These are phyloP conservation scores for Nemoura dubitans DNA, from an alignment of 2,888 invertebrate genomes.

Conservation along the genomic window DNA sequence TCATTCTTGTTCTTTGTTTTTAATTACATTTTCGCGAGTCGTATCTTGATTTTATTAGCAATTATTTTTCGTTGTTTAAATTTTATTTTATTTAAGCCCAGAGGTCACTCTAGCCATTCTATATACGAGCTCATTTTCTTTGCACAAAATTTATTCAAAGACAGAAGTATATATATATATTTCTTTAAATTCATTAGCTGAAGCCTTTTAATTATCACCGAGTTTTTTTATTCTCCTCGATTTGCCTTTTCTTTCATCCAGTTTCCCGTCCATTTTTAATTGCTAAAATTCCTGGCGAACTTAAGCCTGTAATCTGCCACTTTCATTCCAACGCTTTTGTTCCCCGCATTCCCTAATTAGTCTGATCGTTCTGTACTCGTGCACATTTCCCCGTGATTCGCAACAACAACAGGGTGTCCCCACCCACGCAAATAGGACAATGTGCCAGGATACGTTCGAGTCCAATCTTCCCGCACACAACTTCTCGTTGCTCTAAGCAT, in stretches of 20 bases:
- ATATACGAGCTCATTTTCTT: background rate
- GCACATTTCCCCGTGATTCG: background rate
- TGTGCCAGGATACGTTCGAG: background rate
- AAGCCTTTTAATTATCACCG: slow-evolving; percentile 21
- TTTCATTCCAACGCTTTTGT: slow-evolving; percentile 4
- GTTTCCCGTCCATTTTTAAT: slow-evolving; percentile 17
- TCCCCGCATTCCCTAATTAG: background rate
- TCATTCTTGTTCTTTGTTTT: background rate
- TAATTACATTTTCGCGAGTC: background rate
- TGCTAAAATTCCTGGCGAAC: slow-evolving; percentile 2
- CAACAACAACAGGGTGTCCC: background rate
- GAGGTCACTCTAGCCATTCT: background rate
- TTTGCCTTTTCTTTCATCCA: background rate
- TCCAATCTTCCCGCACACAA: background rate
- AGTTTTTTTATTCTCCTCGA: slow-evolving; percentile 19
- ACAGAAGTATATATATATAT: background rate
- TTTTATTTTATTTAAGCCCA: background rate
- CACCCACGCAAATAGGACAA: background rate
- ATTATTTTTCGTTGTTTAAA: background rate
- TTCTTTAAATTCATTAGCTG: slow-evolving; percentile 18
- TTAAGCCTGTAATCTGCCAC: slow-evolving; percentile 28
- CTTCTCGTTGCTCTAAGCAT: background rate
- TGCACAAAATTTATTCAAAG: background rate
- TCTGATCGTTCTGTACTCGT: background rate
- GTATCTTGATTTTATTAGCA: background rate